Conservation (phyloP, 1,140 invertebrate species). For the Drosophila repletoides region DNA sequence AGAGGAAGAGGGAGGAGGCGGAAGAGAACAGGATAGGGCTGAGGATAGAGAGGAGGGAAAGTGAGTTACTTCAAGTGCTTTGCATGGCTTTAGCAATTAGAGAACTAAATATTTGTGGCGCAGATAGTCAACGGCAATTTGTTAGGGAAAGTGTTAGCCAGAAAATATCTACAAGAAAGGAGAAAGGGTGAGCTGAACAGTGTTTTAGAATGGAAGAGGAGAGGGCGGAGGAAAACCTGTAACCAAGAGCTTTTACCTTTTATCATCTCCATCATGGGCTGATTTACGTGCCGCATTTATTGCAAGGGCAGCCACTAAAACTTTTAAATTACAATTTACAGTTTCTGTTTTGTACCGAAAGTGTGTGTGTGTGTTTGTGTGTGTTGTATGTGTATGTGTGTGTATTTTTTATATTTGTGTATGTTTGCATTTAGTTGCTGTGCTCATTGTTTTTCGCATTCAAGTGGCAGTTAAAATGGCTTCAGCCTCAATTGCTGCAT, state of each 20-base stretch:
- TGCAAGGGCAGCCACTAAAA: conserved; percentile 65
- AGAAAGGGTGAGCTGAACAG: background rate
- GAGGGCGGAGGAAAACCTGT: no score
- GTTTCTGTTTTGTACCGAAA: conserved; percentile 24
- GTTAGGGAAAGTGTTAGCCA: conserved; percentile 12
- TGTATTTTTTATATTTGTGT: conserved; percentile 7
- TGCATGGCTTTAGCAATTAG: conserved; percentile 41
- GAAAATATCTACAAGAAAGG: background rate
- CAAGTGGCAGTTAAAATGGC: conserved; percentile 77
- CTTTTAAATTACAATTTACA: conserved; percentile 73
- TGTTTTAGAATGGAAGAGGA: background rate
- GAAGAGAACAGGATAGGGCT: background rate
- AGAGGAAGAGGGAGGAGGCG: background rate
- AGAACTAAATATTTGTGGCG: conserved; percentile 45
- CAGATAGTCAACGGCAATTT: conserved; percentile 48
- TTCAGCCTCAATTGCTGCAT: conserved; percentile 74
- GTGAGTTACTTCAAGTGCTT: conserved; percentile 13
- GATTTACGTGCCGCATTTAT: conserved; percentile 44
- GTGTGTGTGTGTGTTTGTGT: background rate
- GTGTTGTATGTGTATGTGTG: conserved; percentile 11
- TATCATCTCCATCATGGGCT: conserved; percentile 37
- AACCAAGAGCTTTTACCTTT: conserved; percentile 26
- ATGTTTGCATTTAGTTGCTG: conserved; percentile 24
- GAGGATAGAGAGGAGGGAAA: background rate
- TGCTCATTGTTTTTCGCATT: conserved; percentile 58